Conservation (phyloP, 2,888 invertebrate genomes). For the Pterobdella sp. region DNA sequence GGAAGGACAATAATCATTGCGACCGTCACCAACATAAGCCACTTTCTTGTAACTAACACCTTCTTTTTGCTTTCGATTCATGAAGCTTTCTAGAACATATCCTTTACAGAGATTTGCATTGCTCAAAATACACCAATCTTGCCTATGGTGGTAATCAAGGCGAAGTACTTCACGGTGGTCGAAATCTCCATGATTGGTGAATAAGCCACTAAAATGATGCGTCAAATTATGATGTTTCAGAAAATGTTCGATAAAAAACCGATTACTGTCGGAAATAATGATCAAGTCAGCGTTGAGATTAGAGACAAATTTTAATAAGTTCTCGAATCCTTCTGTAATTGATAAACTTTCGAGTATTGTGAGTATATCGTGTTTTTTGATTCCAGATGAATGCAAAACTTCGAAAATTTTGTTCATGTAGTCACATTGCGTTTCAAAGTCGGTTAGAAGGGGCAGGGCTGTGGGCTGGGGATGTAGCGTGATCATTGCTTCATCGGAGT, state of each 20-base stretch:
- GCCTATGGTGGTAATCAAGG: constrained; percentile 62
- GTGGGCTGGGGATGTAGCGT: not conserved
- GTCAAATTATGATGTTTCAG: constrained; percentile 51
- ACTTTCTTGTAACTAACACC: constrained; percentile 51
- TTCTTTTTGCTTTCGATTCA: constrained; percentile 54
- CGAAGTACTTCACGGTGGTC: constrained; percentile 51
- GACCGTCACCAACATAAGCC: constrained; percentile 69
- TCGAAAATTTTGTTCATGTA: constrained; percentile 68
- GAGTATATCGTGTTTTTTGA: constrained; percentile 55
- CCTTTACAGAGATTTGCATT: constrained; percentile 72
- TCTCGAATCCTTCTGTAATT: constrained; percentile 59
- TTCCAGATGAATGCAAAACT: constrained; percentile 54
- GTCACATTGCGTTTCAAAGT: constrained; percentile 38
- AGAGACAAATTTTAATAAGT: constrained; percentile 55
- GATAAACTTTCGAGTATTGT: constrained; percentile 57
- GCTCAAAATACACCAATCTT: constrained; percentile 64
- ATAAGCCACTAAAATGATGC: constrained; percentile 52
- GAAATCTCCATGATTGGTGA: constrained; percentile 66
- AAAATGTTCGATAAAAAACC: constrained; percentile 64
- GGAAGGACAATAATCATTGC: constrained; percentile 70
- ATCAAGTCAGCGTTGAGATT: constrained; percentile 56
- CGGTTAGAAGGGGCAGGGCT: not conserved
- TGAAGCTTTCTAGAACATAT: constrained; percentile 61
- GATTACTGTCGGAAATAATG: constrained; percentile 72
- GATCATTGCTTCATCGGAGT: constrained; percentile 47